A percentile compares a stretch with the other conserved stretches of the same genome.
These are phyloP conservation scores for Trichonephila clavipes DNA, from an alignment of 1,140 invertebrate species.

Conservation along the genomic window DNA sequence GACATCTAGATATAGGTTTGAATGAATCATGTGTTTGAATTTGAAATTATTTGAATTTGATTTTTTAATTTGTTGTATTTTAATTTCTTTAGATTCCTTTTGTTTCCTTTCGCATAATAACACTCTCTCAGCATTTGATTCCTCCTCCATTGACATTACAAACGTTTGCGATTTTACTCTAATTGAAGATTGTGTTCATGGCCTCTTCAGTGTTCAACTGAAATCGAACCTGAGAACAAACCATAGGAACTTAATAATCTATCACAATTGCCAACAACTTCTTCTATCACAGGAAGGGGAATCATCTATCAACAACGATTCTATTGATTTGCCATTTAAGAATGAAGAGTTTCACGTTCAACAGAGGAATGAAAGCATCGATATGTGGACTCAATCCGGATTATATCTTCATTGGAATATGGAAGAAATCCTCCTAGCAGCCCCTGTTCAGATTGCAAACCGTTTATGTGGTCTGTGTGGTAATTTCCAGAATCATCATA, in stretches of 20 bases:
- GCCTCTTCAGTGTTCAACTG: neutral
- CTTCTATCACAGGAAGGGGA: neutral
- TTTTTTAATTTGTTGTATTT: neutral
- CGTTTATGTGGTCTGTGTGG: slow-evolving; percentile 40
- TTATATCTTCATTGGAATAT: neutral
- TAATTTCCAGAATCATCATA: neutral
- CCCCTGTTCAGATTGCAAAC: neutral
- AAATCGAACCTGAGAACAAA: neutral
- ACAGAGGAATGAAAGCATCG: neutral
- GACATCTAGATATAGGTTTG: too few species aligned
- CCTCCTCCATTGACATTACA: neutral
- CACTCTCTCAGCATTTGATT: slow-evolving; percentile 1
- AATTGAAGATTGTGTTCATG: slow-evolving; percentile 44
- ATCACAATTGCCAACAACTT: neutral
- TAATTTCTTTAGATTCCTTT: slow-evolving; percentile 15
- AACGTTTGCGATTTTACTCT: slow-evolving; percentile 13
- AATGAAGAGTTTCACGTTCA: neutral
- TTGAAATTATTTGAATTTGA: too few species aligned
- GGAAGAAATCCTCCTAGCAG: slow-evolving; percentile 10
- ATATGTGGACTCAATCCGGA: slow-evolving; percentile 1
- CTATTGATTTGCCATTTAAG: slow-evolving; percentile 13
- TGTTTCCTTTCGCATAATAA: neutral
- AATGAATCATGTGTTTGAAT: too few species aligned
- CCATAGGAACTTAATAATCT: neutral
- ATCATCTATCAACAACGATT: neutral